Evolutionary conservation across 2,113 vertebrate genomes (phyloP).

Genomic region (Bostrychus sinensis): DNA sequence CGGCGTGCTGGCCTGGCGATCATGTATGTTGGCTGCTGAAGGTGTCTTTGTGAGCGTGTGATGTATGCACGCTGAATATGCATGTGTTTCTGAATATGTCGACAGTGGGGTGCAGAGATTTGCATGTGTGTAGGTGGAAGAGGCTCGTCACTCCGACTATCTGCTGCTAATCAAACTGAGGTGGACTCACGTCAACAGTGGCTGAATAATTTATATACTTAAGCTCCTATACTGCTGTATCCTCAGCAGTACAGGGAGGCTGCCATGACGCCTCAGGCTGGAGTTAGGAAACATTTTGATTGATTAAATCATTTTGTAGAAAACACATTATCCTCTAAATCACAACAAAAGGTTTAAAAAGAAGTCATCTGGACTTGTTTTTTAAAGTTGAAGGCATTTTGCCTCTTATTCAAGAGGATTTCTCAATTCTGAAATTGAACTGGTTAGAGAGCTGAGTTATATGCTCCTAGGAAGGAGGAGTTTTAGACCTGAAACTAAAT

Average conservation of each 20-base stretch:
- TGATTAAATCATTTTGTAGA: neutral
- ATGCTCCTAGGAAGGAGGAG: too few species aligned
- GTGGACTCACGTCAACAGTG: conserved; percentile 16
- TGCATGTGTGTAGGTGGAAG: conserved; percentile 18
- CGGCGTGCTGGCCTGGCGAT: conserved; percentile 22
- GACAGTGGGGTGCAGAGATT: neutral
- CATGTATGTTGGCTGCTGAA: conserved; percentile 14
- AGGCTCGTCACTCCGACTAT: conserved; percentile 1
- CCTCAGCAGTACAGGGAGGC: neutral
- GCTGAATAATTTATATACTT: conserved; percentile 40
- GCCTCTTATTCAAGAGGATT: too few species aligned
- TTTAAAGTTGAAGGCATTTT: too few species aligned
- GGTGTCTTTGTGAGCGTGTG: neutral
- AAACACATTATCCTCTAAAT: too few species aligned
- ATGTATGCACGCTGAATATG: conserved; percentile 8
- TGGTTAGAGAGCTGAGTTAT: too few species aligned
- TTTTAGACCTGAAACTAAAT: too few species aligned
- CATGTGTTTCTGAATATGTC: neutral
- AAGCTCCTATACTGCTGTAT: neutral
- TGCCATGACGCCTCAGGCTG: neutral
- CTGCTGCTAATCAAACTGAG: conserved; percentile 25
- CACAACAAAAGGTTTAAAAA: too few species aligned
- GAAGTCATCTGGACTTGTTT: too few species aligned
- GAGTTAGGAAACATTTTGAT: neutral
- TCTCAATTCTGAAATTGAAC: too few species aligned